Conservation (phyloP, 2,888 invertebrate species). For the Drosophila kuntzei region DNA sequence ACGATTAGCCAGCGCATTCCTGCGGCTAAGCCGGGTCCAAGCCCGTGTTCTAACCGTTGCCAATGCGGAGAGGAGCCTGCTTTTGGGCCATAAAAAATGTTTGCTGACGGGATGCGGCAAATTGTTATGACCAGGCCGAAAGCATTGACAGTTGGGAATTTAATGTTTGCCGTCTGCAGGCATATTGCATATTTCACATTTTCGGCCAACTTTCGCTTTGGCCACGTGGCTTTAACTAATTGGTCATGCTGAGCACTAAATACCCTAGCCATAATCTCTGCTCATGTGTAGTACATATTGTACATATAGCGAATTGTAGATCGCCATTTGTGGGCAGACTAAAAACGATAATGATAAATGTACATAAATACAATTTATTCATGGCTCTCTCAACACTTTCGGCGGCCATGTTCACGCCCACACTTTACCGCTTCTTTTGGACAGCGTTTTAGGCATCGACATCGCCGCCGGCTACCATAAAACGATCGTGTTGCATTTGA, state of each 20-base stretch:
- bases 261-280: conserved; percentile 66
- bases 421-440: conserved; percentile 37
- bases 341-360: conserved; percentile 58
- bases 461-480: conserved; percentile 49
- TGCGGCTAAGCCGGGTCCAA: conserved; percentile 32
- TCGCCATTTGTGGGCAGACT: conserved; percentile 56
- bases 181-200: conserved; percentile 23
- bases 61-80: conserved; percentile 38
- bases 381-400: conserved; percentile 72
- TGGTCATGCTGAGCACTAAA: conserved; percentile 73
- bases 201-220: conserved; percentile 44
- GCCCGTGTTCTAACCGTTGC: conserved; percentile 20
- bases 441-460: conserved; percentile 26
- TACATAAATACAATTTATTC: conserved; percentile 78
- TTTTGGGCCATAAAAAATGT: conserved; percentile 58
- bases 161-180: conserved; percentile 30
- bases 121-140: conserved; percentile 69
- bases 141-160: conserved; percentile 65
- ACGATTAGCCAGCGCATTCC: conserved; percentile 68
- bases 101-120: conserved; percentile 54
- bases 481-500: conserved; percentile 56
- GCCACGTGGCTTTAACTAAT: conserved; percentile 66
- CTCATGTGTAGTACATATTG: no score
- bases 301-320: conserved; percentile 50
- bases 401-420: conserved; percentile 73